Percentiles rank a stretch among this genome's conserved stretches.
phyloP scores from a whole-genome alignment of 2,797 vertebrate genomes.

The Enteromius anoplus region DNA sequence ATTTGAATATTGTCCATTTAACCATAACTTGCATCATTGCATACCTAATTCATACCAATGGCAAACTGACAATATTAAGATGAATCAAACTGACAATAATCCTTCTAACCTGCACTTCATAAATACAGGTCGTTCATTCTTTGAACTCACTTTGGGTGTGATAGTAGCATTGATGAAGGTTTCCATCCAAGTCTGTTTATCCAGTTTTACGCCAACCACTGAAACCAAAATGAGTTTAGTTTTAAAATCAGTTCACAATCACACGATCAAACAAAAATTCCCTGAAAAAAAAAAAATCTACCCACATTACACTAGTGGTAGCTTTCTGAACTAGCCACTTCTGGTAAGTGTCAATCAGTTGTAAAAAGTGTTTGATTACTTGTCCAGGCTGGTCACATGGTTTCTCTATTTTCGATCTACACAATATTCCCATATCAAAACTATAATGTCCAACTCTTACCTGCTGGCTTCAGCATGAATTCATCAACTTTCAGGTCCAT shows the following conservation, averaged over 20 bases:
- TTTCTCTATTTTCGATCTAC: not conserved
- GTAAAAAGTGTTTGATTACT: not conserved
- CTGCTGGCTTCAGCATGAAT: slow-evolving; percentile 89
- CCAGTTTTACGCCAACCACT: slow-evolving; percentile 96
- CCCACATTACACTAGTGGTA: not conserved
- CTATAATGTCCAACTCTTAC: slow-evolving; percentile 69
- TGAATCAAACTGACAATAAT: not conserved
- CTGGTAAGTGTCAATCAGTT: not conserved
- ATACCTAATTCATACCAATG: not conserved
- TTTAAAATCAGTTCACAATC: not conserved
- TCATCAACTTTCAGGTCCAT: slow-evolving; percentile 83
- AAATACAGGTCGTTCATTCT: not conserved
- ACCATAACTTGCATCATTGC: not conserved
- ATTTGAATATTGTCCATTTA: not conserved
- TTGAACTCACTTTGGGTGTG: slow-evolving; percentile 82
- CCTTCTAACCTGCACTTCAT: not conserved
- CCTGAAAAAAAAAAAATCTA: not conserved
- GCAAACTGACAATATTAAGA: not conserved
- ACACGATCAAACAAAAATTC: not conserved
- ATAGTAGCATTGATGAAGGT: slow-evolving; percentile 89
- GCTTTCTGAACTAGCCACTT: slow-evolving; percentile 1
- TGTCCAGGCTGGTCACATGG: not conserved
- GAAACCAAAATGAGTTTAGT: slow-evolving; percentile 66
- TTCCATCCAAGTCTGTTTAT: slow-evolving; percentile 85
- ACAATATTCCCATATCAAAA: not conserved